Conservation (phyloP, 1,140 invertebrate species). For the Tenebrio molitor region DNA sequence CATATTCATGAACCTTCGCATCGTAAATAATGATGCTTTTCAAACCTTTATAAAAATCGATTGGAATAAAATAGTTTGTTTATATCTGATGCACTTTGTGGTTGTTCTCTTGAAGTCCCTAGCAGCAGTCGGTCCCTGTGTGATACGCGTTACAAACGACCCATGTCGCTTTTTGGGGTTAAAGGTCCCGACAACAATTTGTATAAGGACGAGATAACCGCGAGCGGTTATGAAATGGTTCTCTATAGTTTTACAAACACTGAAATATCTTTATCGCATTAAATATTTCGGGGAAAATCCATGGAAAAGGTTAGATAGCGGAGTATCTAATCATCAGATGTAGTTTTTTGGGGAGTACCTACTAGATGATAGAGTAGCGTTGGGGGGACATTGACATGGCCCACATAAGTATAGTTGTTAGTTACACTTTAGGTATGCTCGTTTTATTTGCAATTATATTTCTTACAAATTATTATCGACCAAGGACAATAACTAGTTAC, state of each 20-base stretch:
- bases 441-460: no score
- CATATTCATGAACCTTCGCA: slow-evolving; percentile 8
- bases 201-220: slow-evolving; percentile 28
- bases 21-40: slow-evolving; percentile 24
- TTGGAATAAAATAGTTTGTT: slow-evolving; percentile 9
- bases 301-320: no score
- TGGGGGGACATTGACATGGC: no score
- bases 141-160: slow-evolving; percentile 5
- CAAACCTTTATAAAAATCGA: slow-evolving; percentile 15
- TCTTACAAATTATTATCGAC: no score
- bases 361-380: no score
- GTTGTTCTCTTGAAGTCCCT: slow-evolving; percentile 1
- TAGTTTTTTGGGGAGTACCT: no score
- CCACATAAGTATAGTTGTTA: no score
- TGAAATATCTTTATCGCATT: not conserved
- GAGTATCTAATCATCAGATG: no score
- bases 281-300: no score
- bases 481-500: no score
- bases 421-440: no score
- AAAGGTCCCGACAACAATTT: slow-evolving; percentile 33
- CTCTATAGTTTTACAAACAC: not conserved
- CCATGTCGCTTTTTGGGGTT: slow-evolving; percentile 24
- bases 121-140: slow-evolving; percentile 33
- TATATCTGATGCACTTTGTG: not conserved
- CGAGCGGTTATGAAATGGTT: slow-evolving; percentile 21